These are phyloP conservation scores for Eristalis pertinax DNA, from an alignment of 2,888 invertebrate genomes.

Conservation along the genomic window DNA sequence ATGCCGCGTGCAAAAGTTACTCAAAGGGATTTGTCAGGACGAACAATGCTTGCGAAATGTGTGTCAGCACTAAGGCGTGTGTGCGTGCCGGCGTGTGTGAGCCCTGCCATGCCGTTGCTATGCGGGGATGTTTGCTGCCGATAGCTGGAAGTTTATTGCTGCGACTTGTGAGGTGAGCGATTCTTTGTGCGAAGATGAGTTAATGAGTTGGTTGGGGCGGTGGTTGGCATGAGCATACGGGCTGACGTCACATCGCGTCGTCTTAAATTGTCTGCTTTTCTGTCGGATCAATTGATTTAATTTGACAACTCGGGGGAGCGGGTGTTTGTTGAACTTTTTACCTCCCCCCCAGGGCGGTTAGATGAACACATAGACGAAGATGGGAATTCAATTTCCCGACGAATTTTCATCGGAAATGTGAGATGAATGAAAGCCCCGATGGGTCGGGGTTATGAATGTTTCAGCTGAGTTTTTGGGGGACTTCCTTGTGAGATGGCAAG, in stretches of 20 bases:
- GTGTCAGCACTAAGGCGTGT: constrained; percentile 13
- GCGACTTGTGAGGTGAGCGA: constrained; percentile 4
- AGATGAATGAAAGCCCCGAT: no score
- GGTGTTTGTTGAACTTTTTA: background rate
- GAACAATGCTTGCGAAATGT: constrained; percentile 24
- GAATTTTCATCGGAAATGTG: no score
- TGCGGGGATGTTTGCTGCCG: background rate
- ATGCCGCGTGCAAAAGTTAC: background rate
- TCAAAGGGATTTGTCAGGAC: constrained; percentile 22
- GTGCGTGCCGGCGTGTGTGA: no score
- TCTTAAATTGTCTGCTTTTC: background rate
- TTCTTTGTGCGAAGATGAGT: background rate
- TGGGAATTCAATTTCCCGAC: no score
- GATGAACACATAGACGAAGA: no score
- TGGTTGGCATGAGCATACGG: background rate
- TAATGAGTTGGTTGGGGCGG: constrained; percentile 4
- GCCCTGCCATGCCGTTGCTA: background rate
- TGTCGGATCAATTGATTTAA: background rate
- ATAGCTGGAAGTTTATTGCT: constrained; percentile 5
- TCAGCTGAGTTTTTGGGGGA: no score
- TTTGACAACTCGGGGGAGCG: background rate
- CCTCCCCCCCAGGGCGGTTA: no score
- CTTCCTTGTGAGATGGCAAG: no score
- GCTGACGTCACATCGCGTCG: background rate
- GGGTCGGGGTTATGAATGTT: no score